A percentile compares a stretch with the other conserved stretches of the same genome.
phyloP scores from a whole-genome alignment of 1,140 invertebrate species.

The Zaprionus taronus region DNA sequence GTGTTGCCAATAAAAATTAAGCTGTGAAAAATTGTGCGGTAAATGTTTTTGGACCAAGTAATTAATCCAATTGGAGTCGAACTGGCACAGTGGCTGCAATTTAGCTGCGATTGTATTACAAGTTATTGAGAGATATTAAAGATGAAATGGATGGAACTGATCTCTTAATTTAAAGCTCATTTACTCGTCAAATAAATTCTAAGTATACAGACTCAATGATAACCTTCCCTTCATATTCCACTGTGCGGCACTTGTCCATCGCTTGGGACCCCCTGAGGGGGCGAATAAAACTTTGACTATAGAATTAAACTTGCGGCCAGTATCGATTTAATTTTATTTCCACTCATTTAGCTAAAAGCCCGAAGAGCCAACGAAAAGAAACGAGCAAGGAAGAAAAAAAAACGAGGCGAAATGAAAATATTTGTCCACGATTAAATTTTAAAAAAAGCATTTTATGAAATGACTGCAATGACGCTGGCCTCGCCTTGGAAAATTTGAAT shows the following conservation, averaged over 20 bases:
- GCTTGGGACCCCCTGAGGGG: slow-evolving; percentile 11
- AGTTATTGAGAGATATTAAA: slow-evolving; percentile 1
- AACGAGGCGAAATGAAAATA: slow-evolving; percentile 73
- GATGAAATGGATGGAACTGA: neutral
- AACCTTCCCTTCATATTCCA: slow-evolving; percentile 2
- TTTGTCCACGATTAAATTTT: slow-evolving; percentile 82
- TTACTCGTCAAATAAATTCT: neutral
- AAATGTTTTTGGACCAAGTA: slow-evolving; percentile 12
- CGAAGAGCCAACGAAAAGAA: slow-evolving; percentile 40
- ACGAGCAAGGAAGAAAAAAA: slow-evolving; percentile 28
- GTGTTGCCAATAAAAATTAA: slow-evolving; percentile 38
- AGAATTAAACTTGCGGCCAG: slow-evolving; percentile 62
- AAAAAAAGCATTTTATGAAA: slow-evolving; percentile 81
- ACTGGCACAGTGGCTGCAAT: neutral
- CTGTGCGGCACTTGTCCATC: slow-evolving; percentile 41
- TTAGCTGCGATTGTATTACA: neutral
- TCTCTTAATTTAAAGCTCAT: neutral
- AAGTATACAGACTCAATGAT: neutral
- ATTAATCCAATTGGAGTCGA: slow-evolving; percentile 1
- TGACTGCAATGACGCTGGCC: slow-evolving; percentile 79
- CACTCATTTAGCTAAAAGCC: slow-evolving; percentile 83
- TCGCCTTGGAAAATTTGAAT: slow-evolving; percentile 83
- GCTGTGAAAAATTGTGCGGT: slow-evolving; percentile 15
- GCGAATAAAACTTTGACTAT: slow-evolving; percentile 64
- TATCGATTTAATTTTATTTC: slow-evolving; percentile 84